Evolutionary conservation across 1,140 invertebrate species (phyloP).

Genomic region (Cyclina sinensis): DNA sequence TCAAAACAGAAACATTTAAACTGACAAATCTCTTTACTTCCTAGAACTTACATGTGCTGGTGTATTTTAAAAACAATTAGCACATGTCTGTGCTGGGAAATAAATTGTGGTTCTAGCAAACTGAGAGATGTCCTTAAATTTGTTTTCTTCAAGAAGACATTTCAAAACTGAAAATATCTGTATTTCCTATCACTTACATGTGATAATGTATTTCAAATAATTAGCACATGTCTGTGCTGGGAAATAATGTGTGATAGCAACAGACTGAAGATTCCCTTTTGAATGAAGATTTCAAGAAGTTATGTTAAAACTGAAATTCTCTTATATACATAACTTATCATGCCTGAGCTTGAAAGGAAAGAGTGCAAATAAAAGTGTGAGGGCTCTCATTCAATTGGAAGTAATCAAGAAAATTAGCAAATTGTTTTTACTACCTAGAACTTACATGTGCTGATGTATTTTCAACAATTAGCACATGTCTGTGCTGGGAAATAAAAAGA

Average conservation of each 20-base stretch:
- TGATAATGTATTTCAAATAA: not conserved
- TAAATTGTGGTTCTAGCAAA: not conserved
- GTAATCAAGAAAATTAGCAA: too few relatives aligned
- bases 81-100: slow-evolving; percentile 59
- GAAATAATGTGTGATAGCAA: too few relatives aligned
- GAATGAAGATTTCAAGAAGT: too few relatives aligned
- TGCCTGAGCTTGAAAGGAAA: too few relatives aligned
- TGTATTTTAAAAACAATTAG: not conserved
- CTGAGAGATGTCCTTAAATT: too few relatives aligned
- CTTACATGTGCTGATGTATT: not conserved
- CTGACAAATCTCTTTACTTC: not conserved
- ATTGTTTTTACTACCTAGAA: not conserved
- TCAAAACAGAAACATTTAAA: not conserved
- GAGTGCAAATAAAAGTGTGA: too few relatives aligned
- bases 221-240: slow-evolving; percentile 36
- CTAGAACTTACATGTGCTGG: slow-evolving; percentile 38
- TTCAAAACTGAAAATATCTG: too few relatives aligned
- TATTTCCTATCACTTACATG: slow-evolving; percentile 16
- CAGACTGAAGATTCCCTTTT: too few relatives aligned
- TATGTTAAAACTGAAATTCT: too few relatives aligned
- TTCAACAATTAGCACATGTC: slow-evolving; percentile 3
- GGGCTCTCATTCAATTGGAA: too few relatives aligned
- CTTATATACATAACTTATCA: too few relatives aligned
- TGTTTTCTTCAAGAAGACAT: too few relatives aligned
- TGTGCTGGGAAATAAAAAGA: slow-evolving; percentile 24